phyloP scores from a whole-genome alignment of 1,140 invertebrate species.

The Drosophila cardini region DNA sequence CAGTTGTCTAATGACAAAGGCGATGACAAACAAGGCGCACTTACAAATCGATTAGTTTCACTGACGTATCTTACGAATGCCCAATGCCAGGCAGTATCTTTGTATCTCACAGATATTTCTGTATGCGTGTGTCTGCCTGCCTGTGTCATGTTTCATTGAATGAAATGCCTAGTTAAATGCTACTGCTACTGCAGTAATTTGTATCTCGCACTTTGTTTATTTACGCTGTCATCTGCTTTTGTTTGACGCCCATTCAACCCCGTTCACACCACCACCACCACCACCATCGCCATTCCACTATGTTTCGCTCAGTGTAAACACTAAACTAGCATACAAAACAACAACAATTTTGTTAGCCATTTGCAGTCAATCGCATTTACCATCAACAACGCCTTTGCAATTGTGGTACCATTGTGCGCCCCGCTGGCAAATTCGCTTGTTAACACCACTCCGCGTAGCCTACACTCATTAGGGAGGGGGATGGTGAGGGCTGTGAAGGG shows the following conservation, averaged over 20 bases:
- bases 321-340: constrained; percentile 17
- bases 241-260: constrained; percentile 49
- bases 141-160: constrained; percentile 63
- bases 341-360: constrained; percentile 63
- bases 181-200: constrained; percentile 62
- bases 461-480: constrained; percentile 7
- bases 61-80: constrained; percentile 55
- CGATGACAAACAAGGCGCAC: constrained; percentile 21
- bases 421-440: constrained; percentile 59
- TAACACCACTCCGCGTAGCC: constrained; percentile 29
- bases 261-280: background rate
- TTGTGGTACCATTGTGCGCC: constrained; percentile 37
- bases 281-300: background rate
- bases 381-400: constrained; percentile 32
- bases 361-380: constrained; percentile 68
- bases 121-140: constrained; percentile 12
- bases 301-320: constrained; percentile 31
- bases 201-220: constrained; percentile 72
- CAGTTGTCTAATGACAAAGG: constrained; percentile 35
- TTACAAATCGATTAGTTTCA: constrained; percentile 59
- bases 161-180: constrained; percentile 71
- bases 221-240: constrained; percentile 74
- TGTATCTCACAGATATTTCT: constrained; percentile 26
- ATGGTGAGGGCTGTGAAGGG: too few relatives aligned
- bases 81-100: constrained; percentile 31